phyloP scores from a whole-genome alignment of 2,888 invertebrate species.

The Cephus rjabovi region DNA sequence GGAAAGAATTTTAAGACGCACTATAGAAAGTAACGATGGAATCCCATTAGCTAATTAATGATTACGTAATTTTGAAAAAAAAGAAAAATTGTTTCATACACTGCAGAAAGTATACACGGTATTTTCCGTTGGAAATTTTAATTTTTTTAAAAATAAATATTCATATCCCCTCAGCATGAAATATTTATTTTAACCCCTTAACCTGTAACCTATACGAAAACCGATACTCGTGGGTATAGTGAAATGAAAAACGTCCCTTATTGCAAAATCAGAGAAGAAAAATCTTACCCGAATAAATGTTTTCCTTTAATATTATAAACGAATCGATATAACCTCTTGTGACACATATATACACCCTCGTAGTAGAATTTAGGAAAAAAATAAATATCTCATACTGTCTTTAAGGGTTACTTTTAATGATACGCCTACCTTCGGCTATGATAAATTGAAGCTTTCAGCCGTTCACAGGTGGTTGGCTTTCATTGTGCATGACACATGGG shows the following conservation, averaged over 20 bases:
- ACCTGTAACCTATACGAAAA: too few relatives aligned
- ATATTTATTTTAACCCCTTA: background rate
- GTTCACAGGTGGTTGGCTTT: slow-evolving; percentile 40
- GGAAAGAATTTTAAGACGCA: background rate
- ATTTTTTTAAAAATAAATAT: too few relatives aligned
- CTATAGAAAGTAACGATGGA: background rate
- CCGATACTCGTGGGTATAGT: too few relatives aligned
- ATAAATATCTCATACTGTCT: background rate
- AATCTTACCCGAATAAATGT: background rate
- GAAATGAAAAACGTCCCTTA: background rate
- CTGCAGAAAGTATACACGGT: background rate
- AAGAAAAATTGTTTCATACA: background rate
- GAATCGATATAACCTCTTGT: background rate
- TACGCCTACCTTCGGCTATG: background rate
- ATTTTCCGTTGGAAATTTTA: background rate
- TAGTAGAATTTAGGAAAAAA: background rate
- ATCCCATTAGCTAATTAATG: background rate
- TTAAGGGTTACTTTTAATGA: background rate
- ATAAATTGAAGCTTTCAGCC: background rate
- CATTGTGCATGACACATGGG: slow-evolving; percentile 22
- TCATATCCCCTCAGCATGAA: background rate
- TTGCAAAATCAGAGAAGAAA: background rate
- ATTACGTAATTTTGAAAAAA: background rate
- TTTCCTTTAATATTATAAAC: background rate
- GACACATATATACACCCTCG: background rate